Conservation (phyloP, 2,797 vertebrate genomes). For the Tangara arthus region DNA sequence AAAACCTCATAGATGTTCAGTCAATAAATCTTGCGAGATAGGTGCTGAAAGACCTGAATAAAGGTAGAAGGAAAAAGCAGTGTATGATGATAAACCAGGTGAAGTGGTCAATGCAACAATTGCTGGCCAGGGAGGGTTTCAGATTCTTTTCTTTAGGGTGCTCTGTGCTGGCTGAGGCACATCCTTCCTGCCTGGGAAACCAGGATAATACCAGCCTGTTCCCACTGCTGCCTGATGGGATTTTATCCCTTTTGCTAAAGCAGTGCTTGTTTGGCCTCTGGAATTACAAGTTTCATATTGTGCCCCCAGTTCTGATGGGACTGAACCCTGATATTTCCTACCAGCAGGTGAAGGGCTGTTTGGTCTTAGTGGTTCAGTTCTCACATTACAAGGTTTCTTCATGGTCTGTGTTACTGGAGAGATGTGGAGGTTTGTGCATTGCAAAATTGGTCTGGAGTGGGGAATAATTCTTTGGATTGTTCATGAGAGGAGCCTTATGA, state of each 20-base stretch:
- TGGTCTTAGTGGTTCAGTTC: neutral
- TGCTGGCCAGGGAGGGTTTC: neutral
- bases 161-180: neutral
- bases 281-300: neutral
- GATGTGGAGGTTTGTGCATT: neutral
- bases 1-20: constrained; percentile 34
- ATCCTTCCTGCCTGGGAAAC: neutral
- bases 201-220: neutral
- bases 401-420: neutral
- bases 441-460: neutral
- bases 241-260: neutral
- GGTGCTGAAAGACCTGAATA: neutral
- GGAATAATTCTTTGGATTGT: neutral
- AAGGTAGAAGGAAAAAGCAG: neutral
- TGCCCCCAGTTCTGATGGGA: neutral
- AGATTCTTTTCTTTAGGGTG: neutral
- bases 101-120: neutral
- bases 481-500: neutral
- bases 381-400: neutral
- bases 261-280: neutral
- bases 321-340: neutral
- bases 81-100: neutral
- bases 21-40: constrained; percentile 14
- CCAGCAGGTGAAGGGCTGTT: neutral
- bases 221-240: neutral